Evolutionary conservation across 1,140 invertebrate species (phyloP), one percentile per base, ranked within the genome.

Genomic region (Achroia grisella): DNA sequence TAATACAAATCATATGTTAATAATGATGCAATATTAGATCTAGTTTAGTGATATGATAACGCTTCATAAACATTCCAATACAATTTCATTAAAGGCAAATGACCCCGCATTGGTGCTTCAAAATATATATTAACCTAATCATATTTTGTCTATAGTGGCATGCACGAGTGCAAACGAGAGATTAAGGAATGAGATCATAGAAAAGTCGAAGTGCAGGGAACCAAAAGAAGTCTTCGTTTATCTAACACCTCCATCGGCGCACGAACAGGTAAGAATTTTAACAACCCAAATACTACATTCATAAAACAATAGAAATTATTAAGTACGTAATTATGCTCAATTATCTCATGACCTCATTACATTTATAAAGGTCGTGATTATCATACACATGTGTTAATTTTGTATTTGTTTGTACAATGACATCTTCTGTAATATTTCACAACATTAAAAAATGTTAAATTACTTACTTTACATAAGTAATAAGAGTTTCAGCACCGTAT

Each of bases 151-250:
- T 52, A 11, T 62, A 80, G 79, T 71, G 35, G 52, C 55, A 10
- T 83, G 77, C 47, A 65, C 59, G 10, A 55, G 59, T 40, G 61
- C 56, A 3, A 54, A 68, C 28, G 67, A 67, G 8, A 45, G 54
- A 2, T 44, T 66, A 11, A 59, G 75, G 9, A 73, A 70, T 36
- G 64, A 72, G 31, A 49, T 76, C 4, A 73, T 81, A 9, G 55
- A 74, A 33, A 68, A 76, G 35, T 79, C 79, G 8, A 69, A 56
- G 35, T 84, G 80, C 30, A 76, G 80, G 9, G 64, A 66, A 35
- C 80, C 80, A n/a, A 77, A 74, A 49, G 77, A 80, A 33, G 68
- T 78, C 4, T 84, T 81, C 42, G 68, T 71, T 10, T 51, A 67
- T 23, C 56, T 84, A 14, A 60, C 68, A 27, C 47, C 61, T 9